Percentiles rank a stretch among this genome's conserved stretches.
phyloP scores from a whole-genome alignment of 2,113 vertebrate genomes.

The Mirounga angustirostris region DNA sequence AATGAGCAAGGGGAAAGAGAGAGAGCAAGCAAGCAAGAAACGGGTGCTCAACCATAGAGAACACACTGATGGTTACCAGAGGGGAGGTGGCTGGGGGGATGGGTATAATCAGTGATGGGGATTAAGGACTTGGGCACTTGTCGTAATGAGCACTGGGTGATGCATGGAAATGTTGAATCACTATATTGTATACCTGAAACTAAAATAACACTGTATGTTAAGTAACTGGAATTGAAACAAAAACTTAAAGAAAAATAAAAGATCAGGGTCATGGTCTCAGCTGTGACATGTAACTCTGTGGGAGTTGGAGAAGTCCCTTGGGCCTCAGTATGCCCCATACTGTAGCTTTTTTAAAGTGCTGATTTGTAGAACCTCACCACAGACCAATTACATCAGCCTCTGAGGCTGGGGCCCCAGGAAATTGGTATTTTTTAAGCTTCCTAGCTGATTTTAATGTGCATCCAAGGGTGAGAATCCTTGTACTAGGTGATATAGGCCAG shows the following conservation, averaged over 20 bases:
- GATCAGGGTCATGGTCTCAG: not conserved
- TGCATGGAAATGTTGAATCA: not conserved
- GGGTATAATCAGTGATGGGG: not conserved
- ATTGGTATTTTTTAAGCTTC: not conserved
- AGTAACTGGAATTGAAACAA: not conserved
- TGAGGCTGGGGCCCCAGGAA: not conserved
- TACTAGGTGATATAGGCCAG: not conserved
- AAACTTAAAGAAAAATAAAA: not conserved
- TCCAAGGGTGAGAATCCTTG: not conserved
- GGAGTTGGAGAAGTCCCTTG: not conserved
- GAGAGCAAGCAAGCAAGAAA: not conserved
- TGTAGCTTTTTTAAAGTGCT: slow-evolving; percentile 20
- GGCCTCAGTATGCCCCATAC: not conserved
- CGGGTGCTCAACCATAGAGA: not conserved
- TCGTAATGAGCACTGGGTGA: not conserved
- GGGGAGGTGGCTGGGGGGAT: not conserved
- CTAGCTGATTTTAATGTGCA: not conserved
- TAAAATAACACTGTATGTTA: not conserved
- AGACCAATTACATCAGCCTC: not conserved
- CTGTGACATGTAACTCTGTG: slow-evolving; percentile 20
- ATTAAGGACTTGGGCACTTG: not conserved
- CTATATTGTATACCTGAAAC: not conserved
- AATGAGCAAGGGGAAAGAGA: not conserved
- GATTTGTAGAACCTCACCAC: not conserved
- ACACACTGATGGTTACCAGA: not conserved